These are phyloP conservation scores for Ecdyonurus torrentis DNA, from an alignment of 2,888 invertebrate genomes.

Conservation along the genomic window DNA sequence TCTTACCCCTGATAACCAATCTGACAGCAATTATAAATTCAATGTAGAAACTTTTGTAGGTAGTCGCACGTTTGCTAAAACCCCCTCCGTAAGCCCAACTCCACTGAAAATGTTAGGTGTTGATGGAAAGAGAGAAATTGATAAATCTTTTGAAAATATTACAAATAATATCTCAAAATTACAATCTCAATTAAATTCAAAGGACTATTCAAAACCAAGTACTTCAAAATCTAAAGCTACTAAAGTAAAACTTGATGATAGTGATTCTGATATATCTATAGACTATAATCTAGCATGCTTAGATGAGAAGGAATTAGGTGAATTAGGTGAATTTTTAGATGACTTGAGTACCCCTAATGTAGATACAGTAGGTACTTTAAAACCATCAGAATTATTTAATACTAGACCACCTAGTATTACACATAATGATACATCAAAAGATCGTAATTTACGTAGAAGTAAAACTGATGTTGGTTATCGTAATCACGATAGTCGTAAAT, in stretches of 20 bases:
- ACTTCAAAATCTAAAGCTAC: background rate
- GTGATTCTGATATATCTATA: background rate
- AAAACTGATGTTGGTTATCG: too few species aligned
- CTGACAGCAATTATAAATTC: background rate
- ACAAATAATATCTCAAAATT: background rate
- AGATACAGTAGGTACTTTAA: background rate
- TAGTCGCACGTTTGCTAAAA: background rate
- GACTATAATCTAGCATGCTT: background rate
- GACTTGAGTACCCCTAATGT: background rate
- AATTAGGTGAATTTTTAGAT: background rate
- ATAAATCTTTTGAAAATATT: background rate
- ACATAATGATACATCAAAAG: background rate
- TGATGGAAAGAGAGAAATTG: background rate
- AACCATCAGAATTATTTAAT: background rate
- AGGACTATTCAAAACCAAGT: slow-evolving; percentile 4
- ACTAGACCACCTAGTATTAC: too few species aligned
- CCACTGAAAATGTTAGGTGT: background rate
- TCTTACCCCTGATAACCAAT: background rate
- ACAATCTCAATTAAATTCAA: slow-evolving; percentile 4
- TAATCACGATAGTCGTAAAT: too few species aligned
- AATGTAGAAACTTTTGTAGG: background rate
- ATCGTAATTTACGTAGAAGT: too few species aligned
- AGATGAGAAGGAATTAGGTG: background rate
- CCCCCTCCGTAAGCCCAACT: background rate
- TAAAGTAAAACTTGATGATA: background rate